phyloP scores from a whole-genome alignment of 2,888 invertebrate species.

The Empis stercorea region DNA sequence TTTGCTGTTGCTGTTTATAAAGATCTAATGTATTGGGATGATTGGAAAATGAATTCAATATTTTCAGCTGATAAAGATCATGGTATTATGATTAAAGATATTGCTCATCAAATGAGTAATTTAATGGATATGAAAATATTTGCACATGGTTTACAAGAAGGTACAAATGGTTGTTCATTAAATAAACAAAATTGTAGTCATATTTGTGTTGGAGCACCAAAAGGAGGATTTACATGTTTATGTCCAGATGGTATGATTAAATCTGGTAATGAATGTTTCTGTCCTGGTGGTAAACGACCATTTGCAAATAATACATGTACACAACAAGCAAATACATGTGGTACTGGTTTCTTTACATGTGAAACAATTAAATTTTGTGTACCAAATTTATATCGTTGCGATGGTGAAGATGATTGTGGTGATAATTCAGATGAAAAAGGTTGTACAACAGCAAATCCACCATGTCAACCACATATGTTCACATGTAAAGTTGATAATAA shows the following conservation, averaged over 20 bases:
- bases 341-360: conserved; percentile 44
- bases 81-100: conserved; percentile 46
- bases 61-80: conserved; percentile 69
- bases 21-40: conserved; percentile 79
- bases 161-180: conserved; percentile 55
- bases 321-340: conserved; percentile 45
- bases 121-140: conserved; percentile 76
- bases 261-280: conserved; percentile 53
- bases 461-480: conserved; percentile 44
- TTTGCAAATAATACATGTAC: conserved; percentile 58
- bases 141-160: conserved; percentile 61
- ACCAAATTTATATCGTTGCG: conserved; percentile 48
- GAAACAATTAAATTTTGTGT: conserved; percentile 42
- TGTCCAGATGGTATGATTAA: conserved; percentile 64
- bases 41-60: conserved; percentile 70
- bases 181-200: conserved; percentile 51
- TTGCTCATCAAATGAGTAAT: conserved; percentile 50
- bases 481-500: conserved; percentile 43
- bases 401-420: conserved; percentile 53
- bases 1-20: conserved; percentile 79
- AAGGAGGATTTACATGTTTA: conserved; percentile 52
- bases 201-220: conserved; percentile 66
- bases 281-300: conserved; percentile 54
- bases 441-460: conserved; percentile 32
- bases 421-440: conserved; percentile 47